Percentiles rank a stretch among this genome's conserved stretches.
Evolutionary conservation across 2,113 vertebrate species (phyloP).

Genomic region (Tenebrosternarchus preto): DNA sequence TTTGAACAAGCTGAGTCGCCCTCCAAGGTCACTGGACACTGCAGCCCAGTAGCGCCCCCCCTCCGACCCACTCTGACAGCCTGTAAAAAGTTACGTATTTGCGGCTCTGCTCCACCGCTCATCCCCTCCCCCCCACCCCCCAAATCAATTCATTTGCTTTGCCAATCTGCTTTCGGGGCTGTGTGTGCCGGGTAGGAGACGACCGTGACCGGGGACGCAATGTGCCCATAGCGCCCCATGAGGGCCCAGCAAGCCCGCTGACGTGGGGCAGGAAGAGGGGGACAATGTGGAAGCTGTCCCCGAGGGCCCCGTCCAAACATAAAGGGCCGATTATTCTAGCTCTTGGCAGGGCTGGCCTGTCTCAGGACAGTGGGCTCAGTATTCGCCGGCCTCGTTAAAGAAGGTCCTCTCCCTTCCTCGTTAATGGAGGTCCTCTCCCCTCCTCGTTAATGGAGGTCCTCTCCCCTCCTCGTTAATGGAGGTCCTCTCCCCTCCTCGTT

Average conservation of each 20-base stretch:
- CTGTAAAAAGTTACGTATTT: slow-evolving; percentile 3
- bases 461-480: slow-evolving; percentile 51
- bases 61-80: not conserved
- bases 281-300: slow-evolving; percentile 69
- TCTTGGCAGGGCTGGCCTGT: slow-evolving; percentile 59
- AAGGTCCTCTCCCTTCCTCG: slow-evolving; percentile 56
- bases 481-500: slow-evolving; percentile 57
- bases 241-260: slow-evolving; percentile 59
- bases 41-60: not conserved
- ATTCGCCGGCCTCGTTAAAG: slow-evolving; percentile 57
- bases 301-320: slow-evolving; percentile 65
- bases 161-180: slow-evolving; percentile 22
- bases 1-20: slow-evolving; percentile 7
- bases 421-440: slow-evolving; percentile 56
- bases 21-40: not conserved
- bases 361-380: slow-evolving; percentile 68
- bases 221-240: slow-evolving; percentile 45
- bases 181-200: slow-evolving; percentile 11
- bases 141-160: slow-evolving; percentile 12
- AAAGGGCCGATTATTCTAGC: slow-evolving; percentile 71
- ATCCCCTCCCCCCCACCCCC: not conserved
- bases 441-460: slow-evolving; percentile 48
- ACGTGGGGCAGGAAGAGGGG: slow-evolving; percentile 10
- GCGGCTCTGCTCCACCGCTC: not conserved
- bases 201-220: slow-evolving; percentile 38